Conservation (phyloP, 1,140 invertebrate species). For the Capitella teleta region DNA sequence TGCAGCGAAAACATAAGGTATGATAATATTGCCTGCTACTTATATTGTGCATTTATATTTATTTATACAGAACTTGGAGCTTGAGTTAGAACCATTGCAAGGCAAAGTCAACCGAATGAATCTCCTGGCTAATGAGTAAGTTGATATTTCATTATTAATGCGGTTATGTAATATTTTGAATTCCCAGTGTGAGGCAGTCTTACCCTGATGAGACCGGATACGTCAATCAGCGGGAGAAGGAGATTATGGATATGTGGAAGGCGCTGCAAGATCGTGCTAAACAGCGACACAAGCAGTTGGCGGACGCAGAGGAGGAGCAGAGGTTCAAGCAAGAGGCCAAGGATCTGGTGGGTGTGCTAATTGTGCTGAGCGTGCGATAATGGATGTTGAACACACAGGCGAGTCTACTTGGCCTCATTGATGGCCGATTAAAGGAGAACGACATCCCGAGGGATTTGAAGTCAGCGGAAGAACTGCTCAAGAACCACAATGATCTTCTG, state of each 20-base stretch:
- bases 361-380: neutral
- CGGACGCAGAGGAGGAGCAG: constrained; percentile 86
- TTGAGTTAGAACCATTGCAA: constrained; percentile 76
- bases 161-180: neutral
- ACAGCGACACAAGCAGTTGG: constrained; percentile 56
- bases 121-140: constrained; percentile 61
- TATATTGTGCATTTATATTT: too few relatives aligned
- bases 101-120: constrained; percentile 75
- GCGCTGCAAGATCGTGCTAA: constrained; percentile 60
- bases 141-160: neutral
- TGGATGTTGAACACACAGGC: neutral
- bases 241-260: constrained; percentile 78
- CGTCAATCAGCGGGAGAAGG: constrained; percentile 70
- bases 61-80: constrained; percentile 47
- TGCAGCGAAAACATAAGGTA: constrained; percentile 80
- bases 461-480: constrained; percentile 70
- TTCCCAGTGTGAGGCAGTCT: constrained; percentile 61
- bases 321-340: constrained; percentile 82
- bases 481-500: constrained; percentile 79
- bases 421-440: constrained; percentile 59
- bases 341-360: constrained; percentile 48
- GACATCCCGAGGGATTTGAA: constrained; percentile 39
- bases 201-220: constrained; percentile 81
- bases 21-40: too few relatives aligned
- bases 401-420: neutral